Base-by-base conservation (phyloP, 1,140 invertebrate genomes). In the Drosophila pallidifrons region DNA sequence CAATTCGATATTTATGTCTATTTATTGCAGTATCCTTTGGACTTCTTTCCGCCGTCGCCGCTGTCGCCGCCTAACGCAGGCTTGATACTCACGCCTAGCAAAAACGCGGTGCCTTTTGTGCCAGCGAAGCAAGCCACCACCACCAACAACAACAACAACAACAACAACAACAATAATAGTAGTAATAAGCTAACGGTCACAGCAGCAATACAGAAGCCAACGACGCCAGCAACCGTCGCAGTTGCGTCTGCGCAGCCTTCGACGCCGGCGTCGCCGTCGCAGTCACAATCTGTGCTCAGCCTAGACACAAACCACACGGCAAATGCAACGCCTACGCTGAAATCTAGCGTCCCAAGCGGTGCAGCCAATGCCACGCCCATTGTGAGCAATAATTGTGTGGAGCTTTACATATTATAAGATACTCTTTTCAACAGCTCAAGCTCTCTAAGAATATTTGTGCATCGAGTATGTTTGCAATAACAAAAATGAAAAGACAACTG, bases 1-100 rank as follows among this genome's bases (percentile, higher is more conserved):
- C 11, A 43, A 5, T 13, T 4, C 3, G n/a, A 13, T 1, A 43
- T 13, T 43, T 3, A 5, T 5, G 10, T 49, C 1, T 43, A 3
- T 6, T 45, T 32, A 11, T 77, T 72, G 8, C 54, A 92, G 91
- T 92, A 92, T 51, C 79, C 91, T 3, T 10, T 92, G 73, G 91
- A 92, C 55, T 92, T 91, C 49, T 86, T 80, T 60, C 76, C 91
- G 7, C 76, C 91, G 1, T 82, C 90, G 47, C 77, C 89, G 11
- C 68, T 88, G 2, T 87, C 87, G 25, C 91, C 91, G n/a, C 74
- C 75, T 11, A 85, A 54, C 28, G 81, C 71, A 41, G 80, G 89
- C 11, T 45, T 91, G 65, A 90, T 91, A 76, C 76, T 91, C 64
- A 77, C 89, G 70, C 59, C 89, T 52, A 89, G 58, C 38, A 91